phyloP scores from a whole-genome alignment of 2,888 invertebrate genomes.

The Orchestes rusci region DNA sequence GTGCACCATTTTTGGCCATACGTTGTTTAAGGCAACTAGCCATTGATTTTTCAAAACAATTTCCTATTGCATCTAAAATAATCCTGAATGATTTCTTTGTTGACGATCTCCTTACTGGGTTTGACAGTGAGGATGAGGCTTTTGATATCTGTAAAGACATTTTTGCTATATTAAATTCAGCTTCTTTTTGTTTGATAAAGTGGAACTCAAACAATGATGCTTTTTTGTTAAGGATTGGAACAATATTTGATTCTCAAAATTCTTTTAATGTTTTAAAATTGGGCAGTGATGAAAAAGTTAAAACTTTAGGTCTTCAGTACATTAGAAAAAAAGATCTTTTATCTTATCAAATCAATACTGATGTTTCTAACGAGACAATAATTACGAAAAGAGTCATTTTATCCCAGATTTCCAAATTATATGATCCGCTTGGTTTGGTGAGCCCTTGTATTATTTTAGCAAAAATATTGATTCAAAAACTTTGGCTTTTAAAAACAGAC shows the following conservation, averaged over 20 bases:
- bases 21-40: slow-evolving; percentile 8
- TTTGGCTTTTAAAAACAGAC: slow-evolving; percentile 27
- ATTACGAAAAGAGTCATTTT: slow-evolving; percentile 17
- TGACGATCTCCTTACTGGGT: slow-evolving; percentile 10
- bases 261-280: slow-evolving; percentile 4
- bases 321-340: slow-evolving; percentile 22
- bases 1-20: slow-evolving; percentile 10
- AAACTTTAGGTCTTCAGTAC: slow-evolving; percentile 6
- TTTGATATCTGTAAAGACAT: slow-evolving; percentile 9
- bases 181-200: slow-evolving; percentile 8
- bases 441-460: slow-evolving; percentile 27
- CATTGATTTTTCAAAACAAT: slow-evolving; percentile 1
- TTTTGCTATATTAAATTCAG: slow-evolving; percentile 7
- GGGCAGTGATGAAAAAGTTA: slow-evolving; percentile 9
- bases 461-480: slow-evolving; percentile 30
- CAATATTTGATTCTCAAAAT: slow-evolving; percentile 4
- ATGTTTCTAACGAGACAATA: slow-evolving; percentile 9
- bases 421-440: slow-evolving; percentile 11
- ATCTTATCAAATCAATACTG: slow-evolving; percentile 3
- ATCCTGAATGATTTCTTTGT: slow-evolving; percentile 7
- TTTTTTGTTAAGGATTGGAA: not conserved
- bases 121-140: slow-evolving; percentile 7
- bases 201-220: slow-evolving; percentile 10
- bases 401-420: not conserved
- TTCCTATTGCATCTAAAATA: slow-evolving; percentile 5